A percentile compares a stretch with the other conserved stretches of the same genome.
These are phyloP conservation scores for Eupelmus urozonus DNA, from an alignment of 2,888 invertebrate genomes.

Conservation along the genomic window DNA sequence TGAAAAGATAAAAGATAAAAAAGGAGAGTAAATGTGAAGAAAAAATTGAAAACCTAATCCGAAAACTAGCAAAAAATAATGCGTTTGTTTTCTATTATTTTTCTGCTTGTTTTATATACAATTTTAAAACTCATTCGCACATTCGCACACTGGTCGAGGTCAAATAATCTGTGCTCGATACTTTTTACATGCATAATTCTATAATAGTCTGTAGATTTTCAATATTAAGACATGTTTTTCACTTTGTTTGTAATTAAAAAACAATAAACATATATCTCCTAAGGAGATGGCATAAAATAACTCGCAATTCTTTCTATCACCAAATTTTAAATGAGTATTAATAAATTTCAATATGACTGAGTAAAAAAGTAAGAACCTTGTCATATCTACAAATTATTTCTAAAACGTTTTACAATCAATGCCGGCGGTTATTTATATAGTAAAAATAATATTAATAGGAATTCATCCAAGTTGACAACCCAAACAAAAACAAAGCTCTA, in stretches of 20 bases:
- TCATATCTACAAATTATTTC: constrained; percentile 43
- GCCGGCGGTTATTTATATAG: constrained; percentile 30
- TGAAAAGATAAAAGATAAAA: constrained; percentile 48
- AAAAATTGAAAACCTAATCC: constrained; percentile 41
- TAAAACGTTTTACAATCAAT: constrained; percentile 44
- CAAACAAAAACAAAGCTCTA: constrained; percentile 46
- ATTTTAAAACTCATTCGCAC: constrained; percentile 50
- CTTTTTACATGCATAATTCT: constrained; percentile 39
- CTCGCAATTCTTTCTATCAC: constrained; percentile 33
- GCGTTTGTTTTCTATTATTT: constrained; percentile 23
- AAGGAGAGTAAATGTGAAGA: constrained; percentile 22
- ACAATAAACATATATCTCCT: constrained; percentile 25
- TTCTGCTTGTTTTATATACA: constrained; percentile 53
- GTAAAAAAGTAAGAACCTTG: constrained; percentile 53
- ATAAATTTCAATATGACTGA: constrained; percentile 44
- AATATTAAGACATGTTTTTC: constrained; percentile 14
- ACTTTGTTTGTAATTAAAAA: constrained; percentile 25
- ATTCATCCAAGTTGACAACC: constrained; percentile 54
- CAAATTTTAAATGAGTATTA: constrained; percentile 56
- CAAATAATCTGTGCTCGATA: constrained; percentile 42
- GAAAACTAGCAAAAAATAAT: constrained; percentile 43
- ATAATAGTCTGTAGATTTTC: constrained; percentile 28
- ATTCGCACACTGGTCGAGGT: constrained; percentile 52
- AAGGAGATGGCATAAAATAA: constrained; percentile 31
- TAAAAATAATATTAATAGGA: constrained; percentile 52